Base-by-base conservation (phyloP, 2,797 vertebrate species). In the Falco biarmicus region DNA sequence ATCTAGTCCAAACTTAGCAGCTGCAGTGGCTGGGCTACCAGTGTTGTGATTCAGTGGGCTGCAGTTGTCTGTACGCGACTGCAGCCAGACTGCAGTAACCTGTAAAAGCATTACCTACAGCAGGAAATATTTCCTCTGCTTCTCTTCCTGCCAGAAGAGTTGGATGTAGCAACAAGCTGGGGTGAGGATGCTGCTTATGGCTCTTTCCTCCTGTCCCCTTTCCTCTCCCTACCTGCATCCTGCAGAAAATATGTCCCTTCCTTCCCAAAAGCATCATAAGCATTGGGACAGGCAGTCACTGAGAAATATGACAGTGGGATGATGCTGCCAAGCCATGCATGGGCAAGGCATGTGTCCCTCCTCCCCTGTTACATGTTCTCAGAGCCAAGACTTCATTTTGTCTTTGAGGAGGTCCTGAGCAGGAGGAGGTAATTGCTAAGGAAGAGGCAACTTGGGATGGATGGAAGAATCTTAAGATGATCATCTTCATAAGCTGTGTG, bases 11-110 rank as follows among this genome's bases (percentile, higher is more conserved):
- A 87, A 77, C 39, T 37, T 43, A 93, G 68, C 93, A 95, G 89
- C 91, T 95, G 90, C 78, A 84, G 81, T 68, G 84, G 48, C 87
- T 93, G 81, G 81, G 37, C 26, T 93, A 75, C 74, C 89, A 77
- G 22, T 15, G 24, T 53, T 87, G 60, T 4, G 1, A 71, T 89
- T 59, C 64, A 64, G 32, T 20, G 37, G 70, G 66, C 71, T 94
- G 60, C 60, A 69, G 48, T 73, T 84, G 39, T 59, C 82, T 80
- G 70, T 41, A 80, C 28, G 41, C 6, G 51, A 37, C 73, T 88
- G 76, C 54, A 93, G 63, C 76, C 84, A 96, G 77, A 82, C 54
- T 87, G 31, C 89, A 80, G 63, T 84, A 94, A 78, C 64, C 93
- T 77, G 45, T 87, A 80, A 83, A 93, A 12, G 22, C 51, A 66